Conservation (phyloP, 2,113 vertebrate species). For the Oenanthe oenanthe region DNA sequence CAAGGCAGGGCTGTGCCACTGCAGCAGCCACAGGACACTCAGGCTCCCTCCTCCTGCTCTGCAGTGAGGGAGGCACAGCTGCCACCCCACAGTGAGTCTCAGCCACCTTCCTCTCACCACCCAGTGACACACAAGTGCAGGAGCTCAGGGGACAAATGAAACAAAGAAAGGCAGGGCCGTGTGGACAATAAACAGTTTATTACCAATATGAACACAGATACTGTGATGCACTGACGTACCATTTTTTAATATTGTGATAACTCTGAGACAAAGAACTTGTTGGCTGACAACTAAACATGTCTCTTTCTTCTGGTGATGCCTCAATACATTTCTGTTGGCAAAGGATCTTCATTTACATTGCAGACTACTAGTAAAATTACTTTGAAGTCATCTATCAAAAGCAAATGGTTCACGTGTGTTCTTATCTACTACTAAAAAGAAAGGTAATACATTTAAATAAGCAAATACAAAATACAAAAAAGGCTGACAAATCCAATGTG, state of each 20-base stretch:
- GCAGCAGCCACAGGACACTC: not conserved
- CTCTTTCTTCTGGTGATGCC: constrained; percentile 75
- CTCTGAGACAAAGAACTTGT: constrained; percentile 67
- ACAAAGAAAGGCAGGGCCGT: constrained; percentile 42
- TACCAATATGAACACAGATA: constrained; percentile 88
- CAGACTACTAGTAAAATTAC: constrained; percentile 77
- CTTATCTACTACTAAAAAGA: constrained; percentile 78
- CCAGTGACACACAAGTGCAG: not conserved
- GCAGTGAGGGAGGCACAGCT: not conserved
- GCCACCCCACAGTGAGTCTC: not conserved
- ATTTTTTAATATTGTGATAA: constrained; percentile 77
- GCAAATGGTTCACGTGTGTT: constrained; percentile 74
- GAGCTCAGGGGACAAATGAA: not conserved
- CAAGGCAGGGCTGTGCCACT: not conserved
- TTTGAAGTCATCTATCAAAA: constrained; percentile 80
- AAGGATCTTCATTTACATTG: constrained; percentile 73
- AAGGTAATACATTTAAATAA: constrained; percentile 86
- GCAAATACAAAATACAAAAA: constrained; percentile 93
- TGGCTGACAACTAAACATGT: constrained; percentile 74
- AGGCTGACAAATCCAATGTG: constrained; percentile 87
- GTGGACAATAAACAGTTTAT: constrained; percentile 90
- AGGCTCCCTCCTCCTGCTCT: not conserved
- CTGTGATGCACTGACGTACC: constrained; percentile 77
- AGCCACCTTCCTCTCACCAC: not conserved
- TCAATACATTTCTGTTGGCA: constrained; percentile 76